Conservation (phyloP, 35 echinoderm and acorn worm genomes). For the Ptychodera flava region DNA sequence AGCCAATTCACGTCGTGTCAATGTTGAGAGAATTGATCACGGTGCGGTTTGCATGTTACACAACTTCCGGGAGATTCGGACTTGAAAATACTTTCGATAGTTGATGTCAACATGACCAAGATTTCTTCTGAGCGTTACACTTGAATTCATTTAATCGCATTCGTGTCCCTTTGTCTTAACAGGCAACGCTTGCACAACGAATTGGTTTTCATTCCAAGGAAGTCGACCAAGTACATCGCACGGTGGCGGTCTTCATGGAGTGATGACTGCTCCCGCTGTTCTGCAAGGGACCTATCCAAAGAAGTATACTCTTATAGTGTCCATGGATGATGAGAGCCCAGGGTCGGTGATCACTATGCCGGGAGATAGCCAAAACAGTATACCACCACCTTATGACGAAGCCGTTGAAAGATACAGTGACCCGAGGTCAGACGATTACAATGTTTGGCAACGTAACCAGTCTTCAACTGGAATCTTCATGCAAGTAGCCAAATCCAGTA, state of each 20-base stretch:
- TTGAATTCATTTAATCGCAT: no score
- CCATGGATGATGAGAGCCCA: not conserved
- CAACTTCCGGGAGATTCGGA: no score
- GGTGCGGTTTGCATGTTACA: no score
- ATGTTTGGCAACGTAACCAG: not conserved
- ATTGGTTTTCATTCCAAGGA: not conserved
- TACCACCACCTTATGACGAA: not conserved
- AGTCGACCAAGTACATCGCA: not conserved
- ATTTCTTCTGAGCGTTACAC: no score
- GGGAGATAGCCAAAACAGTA: not conserved
- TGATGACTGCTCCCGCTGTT: not conserved
- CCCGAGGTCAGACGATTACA: not conserved
- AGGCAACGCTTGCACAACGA: not conserved
- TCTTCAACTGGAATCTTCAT: not conserved
- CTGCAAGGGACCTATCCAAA: not conserved
- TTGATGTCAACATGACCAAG: no score
- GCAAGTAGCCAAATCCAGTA: not conserved
- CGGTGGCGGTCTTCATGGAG: not conserved
- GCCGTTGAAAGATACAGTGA: not conserved
- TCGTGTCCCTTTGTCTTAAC: no score
- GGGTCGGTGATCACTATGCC: not conserved
- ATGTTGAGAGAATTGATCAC: no score
- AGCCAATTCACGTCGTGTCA: no score
- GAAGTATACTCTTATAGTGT: not conserved
- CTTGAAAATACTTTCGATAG: no score